phyloP scores from a whole-genome alignment of 2,888 invertebrate genomes.

The Andricus quercusramuli region DNA sequence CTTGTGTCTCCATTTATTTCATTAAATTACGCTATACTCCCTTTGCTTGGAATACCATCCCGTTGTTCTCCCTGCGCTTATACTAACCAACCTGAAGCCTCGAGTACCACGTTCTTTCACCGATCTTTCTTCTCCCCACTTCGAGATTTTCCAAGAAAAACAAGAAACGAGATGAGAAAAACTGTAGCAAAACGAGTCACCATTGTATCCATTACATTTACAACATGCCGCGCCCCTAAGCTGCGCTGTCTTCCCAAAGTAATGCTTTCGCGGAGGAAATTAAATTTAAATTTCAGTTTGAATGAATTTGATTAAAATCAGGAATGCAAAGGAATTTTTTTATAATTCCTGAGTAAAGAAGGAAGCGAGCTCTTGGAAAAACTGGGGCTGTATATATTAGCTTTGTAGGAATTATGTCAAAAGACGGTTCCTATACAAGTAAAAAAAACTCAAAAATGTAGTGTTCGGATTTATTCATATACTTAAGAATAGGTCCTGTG shows the following conservation, averaged over 20 bases:
- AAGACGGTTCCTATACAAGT: too few species aligned
- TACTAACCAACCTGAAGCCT: slow-evolving; percentile 17
- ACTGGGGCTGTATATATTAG: neutral
- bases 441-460: too few species aligned
- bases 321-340: neutral
- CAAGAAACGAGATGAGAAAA: neutral
- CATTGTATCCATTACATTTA: slow-evolving; percentile 31
- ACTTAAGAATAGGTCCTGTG: too few species aligned
- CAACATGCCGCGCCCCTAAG: slow-evolving; percentile 23
- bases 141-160: slow-evolving; percentile 1
- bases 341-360: neutral
- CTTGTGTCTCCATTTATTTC: slow-evolving; percentile 70
- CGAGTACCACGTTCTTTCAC: slow-evolving; percentile 20
- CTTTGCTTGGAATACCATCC: slow-evolving; percentile 41
- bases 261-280: neutral
- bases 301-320: neutral
- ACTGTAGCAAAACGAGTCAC: slow-evolving; percentile 15
- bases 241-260: neutral
- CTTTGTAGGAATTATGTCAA: neutral
- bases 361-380: neutral
- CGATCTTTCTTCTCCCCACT: neutral
- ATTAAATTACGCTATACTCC: slow-evolving; percentile 66
- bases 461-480: too few species aligned
- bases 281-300: neutral
- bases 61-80: slow-evolving; percentile 7